A percentile compares a stretch with the other conserved stretches of the same genome.
These are phyloP conservation scores for Turritopsis dohrnii DNA, from an alignment of 30 jellyfish, hydroid and myxozoan genomes.

Conservation along the genomic window DNA sequence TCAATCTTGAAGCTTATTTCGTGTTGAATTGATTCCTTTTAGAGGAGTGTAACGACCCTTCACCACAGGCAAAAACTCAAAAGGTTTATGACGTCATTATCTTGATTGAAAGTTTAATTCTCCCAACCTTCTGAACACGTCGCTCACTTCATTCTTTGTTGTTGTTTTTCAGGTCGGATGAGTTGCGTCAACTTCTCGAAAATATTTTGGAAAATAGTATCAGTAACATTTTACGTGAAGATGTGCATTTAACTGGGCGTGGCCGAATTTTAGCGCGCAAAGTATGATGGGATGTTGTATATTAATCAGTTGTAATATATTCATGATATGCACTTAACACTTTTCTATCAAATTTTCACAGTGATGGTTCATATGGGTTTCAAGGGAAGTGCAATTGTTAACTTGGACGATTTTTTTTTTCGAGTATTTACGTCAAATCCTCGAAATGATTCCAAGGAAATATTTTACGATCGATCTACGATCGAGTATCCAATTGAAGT, in stretches of 20 bases:
- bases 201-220: slow-evolving; percentile 64
- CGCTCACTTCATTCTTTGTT: not conserved
- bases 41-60: not conserved
- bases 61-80: not conserved
- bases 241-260: slow-evolving; percentile 20
- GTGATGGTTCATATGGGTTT: too few relatives aligned
- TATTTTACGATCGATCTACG: too few relatives aligned
- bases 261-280: not conserved
- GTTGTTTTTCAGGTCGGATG: slow-evolving; percentile 45
- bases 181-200: slow-evolving; percentile 35
- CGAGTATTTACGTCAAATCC: too few relatives aligned
- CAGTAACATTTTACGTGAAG: slow-evolving; percentile 64
- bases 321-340: not conserved
- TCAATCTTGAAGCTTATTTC: not conserved
- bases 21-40: not conserved
- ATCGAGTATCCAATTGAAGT: too few relatives aligned
- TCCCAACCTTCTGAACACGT: not conserved
- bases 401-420: too few relatives aligned
- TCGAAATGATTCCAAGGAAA: too few relatives aligned
- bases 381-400: too few relatives aligned
- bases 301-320: not conserved
- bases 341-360: not conserved
- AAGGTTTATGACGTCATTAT: not conserved
- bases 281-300: not conserved
- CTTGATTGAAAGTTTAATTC: not conserved